Percentiles rank a stretch among this genome's conserved stretches.
Conservation (phyloP, 92 coral and sea anemone genomes). For the Parazoanthus darwini region DNA sequence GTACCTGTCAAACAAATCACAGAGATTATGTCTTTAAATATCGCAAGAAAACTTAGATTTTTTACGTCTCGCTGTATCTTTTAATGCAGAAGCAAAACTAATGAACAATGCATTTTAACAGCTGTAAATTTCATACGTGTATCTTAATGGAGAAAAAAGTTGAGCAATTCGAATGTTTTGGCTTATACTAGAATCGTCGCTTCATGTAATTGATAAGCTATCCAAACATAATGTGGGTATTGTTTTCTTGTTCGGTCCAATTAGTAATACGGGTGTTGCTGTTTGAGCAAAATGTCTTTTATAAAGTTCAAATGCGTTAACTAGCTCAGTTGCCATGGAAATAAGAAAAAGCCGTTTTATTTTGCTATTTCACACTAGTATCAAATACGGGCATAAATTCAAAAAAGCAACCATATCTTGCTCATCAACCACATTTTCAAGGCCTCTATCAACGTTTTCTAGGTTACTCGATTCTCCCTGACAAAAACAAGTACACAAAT, state of each 20-base stretch:
- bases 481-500: too few relatives aligned
- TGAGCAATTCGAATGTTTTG: background rate
- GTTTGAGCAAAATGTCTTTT: background rate
- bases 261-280: too few relatives aligned
- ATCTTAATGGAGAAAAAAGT: background rate
- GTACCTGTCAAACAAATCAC: background rate
- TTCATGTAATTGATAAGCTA: too few relatives aligned
- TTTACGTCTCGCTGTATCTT: background rate
- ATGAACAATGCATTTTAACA: background rate
- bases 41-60: too few relatives aligned
- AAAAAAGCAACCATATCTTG: too few relatives aligned
- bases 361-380: too few relatives aligned
- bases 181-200: background rate
- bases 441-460: too few relatives aligned
- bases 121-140: background rate
- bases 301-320: background rate
- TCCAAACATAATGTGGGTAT: too few relatives aligned
- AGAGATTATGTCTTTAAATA: background rate
- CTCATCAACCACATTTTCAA: background rate
- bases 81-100: too few relatives aligned
- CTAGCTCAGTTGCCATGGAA: background rate
- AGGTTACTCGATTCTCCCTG: too few relatives aligned
- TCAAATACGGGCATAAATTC: too few relatives aligned
- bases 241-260: too few relatives aligned
- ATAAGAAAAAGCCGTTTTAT: background rate